Evolutionary conservation across 2,888 invertebrate genomes (phyloP).

Genomic region (Tenthredo notha): DNA sequence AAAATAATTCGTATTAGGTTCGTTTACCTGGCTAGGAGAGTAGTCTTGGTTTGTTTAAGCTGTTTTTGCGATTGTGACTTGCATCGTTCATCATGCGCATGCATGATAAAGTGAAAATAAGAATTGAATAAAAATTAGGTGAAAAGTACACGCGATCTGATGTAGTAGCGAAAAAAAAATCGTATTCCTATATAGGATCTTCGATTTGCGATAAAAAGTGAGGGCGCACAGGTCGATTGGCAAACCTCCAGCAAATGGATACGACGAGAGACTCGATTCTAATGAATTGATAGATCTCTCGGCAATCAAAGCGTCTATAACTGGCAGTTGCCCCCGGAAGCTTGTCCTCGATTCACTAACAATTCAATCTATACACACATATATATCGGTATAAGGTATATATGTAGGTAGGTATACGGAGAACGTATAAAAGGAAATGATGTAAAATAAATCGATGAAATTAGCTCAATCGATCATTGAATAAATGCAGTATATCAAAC

Average conservation of each 20-base stretch:
- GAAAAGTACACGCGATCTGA: not conserved
- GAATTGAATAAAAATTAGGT: not conserved
- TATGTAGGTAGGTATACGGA: not conserved
- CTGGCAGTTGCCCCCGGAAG: constrained; percentile 50
- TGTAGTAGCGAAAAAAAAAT: not conserved
- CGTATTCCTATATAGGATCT: not conserved
- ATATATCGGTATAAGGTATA: not conserved
- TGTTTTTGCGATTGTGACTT: constrained; percentile 23
- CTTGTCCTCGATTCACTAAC: constrained; percentile 38
- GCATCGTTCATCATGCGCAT: not conserved
- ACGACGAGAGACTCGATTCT: constrained; percentile 12
- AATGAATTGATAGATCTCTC: constrained; percentile 40
- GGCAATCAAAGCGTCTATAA: constrained; percentile 46
- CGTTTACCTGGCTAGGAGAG: not conserved
- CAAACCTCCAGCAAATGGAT: constrained; percentile 21
- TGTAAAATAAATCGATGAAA: constrained; percentile 12
- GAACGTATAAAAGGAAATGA: constrained; percentile 1
- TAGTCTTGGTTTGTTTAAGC: not conserved
- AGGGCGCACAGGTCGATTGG: not conserved
- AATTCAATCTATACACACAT: constrained; percentile 36
- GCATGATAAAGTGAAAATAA: not conserved
- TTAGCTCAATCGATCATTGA: constrained; percentile 11
- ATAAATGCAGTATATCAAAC: constrained; percentile 14
- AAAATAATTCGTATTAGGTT: constrained; percentile 39
- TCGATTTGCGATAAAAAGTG: not conserved